Conservation (phyloP, 2,113 vertebrate genomes). For the Bothrops jararaca region DNA sequence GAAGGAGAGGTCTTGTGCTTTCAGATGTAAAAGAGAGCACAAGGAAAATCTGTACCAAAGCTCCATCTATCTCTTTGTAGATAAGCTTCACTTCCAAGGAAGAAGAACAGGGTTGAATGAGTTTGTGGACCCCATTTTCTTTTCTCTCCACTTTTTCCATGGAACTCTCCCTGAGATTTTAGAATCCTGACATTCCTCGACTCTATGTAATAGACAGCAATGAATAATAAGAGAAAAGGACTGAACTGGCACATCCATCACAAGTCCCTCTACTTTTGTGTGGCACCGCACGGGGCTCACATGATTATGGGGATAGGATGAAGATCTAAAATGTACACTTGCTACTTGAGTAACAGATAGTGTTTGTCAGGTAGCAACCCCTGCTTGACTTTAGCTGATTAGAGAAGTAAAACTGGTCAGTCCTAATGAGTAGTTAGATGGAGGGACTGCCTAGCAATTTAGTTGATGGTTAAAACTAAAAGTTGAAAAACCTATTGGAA, state of each 20-base stretch:
- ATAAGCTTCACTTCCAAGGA: background rate
- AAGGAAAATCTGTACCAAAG: background rate
- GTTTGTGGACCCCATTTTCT: background rate
- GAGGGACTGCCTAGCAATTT: too few relatives aligned
- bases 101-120: background rate
- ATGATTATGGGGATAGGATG: background rate
- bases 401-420: too few relatives aligned
- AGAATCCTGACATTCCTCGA: background rate
- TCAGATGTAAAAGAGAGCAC: background rate
- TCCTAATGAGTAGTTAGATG: too few relatives aligned
- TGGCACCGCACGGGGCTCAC: background rate
- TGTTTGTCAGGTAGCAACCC: too few relatives aligned
- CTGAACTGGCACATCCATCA: background rate
- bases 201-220: background rate
- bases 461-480: too few relatives aligned
- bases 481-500: too few relatives aligned
- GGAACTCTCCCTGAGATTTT: background rate
- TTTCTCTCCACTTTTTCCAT: background rate
- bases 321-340: background rate
- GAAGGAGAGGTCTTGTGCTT: background rate
- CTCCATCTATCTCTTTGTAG: background rate
- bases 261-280: background rate
- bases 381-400: too few relatives aligned
- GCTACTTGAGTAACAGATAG: too few relatives aligned
- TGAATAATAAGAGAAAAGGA: background rate